Base-by-base conservation (phyloP, 1,140 invertebrate species). In the Hypsibius dujardini region DNA sequence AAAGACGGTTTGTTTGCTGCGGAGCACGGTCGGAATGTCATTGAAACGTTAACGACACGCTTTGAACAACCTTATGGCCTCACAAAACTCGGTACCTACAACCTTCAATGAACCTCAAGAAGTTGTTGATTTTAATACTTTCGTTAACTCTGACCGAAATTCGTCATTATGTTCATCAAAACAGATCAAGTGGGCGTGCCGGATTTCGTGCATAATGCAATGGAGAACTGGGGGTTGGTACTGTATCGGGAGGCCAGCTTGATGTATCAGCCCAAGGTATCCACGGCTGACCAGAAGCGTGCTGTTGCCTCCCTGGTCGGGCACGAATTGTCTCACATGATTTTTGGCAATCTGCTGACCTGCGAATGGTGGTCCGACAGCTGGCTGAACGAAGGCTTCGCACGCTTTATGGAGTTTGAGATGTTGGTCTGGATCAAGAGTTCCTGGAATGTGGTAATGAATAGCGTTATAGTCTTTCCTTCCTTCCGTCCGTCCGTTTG, bases 261-360 rank as follows among this genome's bases (percentile, higher is more conserved):
- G 74, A 73, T 80, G 59, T 79, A 76, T 70, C 74, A 79, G 70
- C 75, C 72, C 71, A 72, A 74, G 0, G 75, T 77, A 1, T 76
- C 77, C 2, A 76, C 78, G 1, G 73, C 76, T 46, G 70, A 56
- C 0, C 76, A 78, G 71, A 79, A 79, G 72, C 76, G 78, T 70
- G 67, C 75, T 12, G 77, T 81, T 1, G 77, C 79, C 46, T 69
- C 74, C 2, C 76, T 81, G 1, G 76, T 84, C 2, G 84, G 88
- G 1, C 91, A 94, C 76, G 91, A 94, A 79, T 80, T 94, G 67
- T 89, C 89, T 0, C 91, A 94, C 80, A 77, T 76, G 2, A n/a
- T 72, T 70, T 77, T 75, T 71, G 75, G 78, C 1, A 75, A 78
- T 72, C 73, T 78, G 0, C 76, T 77, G 1, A 78, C 77, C 7